phyloP scores from a whole-genome alignment of 2,113 vertebrate species.

The Eupsittula cactorum region DNA sequence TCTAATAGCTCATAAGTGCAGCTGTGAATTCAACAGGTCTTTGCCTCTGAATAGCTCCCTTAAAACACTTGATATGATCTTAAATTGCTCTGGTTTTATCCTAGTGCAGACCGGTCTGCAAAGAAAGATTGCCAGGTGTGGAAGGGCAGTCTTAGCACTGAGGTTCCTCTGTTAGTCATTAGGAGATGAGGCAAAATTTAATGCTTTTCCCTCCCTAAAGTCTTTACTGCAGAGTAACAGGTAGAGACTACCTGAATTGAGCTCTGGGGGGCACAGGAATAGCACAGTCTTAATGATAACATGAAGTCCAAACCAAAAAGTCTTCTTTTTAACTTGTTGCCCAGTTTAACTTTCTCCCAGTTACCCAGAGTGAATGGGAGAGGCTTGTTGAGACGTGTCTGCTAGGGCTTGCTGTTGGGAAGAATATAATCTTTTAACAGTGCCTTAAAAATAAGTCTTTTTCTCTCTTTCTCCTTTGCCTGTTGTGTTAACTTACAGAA shows the following conservation, averaged over 20 bases:
- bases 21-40: background rate
- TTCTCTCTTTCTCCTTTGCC: background rate
- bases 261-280: background rate
- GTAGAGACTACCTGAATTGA: background rate
- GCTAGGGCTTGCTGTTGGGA: background rate
- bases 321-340: background rate
- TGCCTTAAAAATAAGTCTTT: background rate
- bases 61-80: background rate
- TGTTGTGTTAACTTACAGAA: background rate
- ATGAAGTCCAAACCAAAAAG: background rate
- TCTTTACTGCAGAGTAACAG: accelerated
- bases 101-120: background rate
- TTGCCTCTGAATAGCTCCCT: background rate
- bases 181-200: background rate
- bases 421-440: background rate
- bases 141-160: background rate
- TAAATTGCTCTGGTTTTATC: background rate
- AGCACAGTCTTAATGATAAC: background rate
- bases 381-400: background rate
- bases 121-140: background rate
- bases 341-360: background rate
- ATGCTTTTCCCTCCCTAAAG: background rate
- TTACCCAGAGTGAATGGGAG: background rate
- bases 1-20: background rate
- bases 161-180: background rate